phyloP scores from a whole-genome alignment of 2,113 vertebrate genomes.

The Gambusia affinis region DNA sequence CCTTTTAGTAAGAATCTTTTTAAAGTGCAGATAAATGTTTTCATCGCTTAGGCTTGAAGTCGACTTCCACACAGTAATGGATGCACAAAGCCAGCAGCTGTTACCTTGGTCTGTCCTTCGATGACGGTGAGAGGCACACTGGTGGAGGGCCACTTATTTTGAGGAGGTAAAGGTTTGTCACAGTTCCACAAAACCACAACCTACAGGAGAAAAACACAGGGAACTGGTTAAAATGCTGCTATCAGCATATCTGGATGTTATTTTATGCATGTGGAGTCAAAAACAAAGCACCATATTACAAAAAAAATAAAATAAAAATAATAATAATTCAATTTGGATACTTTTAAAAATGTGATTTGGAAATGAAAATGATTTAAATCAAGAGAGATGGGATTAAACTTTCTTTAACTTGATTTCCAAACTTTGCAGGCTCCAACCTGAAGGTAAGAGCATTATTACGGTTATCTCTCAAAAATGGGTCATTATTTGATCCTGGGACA shows the following conservation, averaged over 20 bases:
- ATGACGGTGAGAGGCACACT: conserved; percentile 81
- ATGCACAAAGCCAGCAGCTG: conserved; percentile 34
- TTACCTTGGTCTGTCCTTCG: conserved; percentile 82
- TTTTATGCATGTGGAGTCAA: neutral
- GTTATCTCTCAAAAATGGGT: neutral
- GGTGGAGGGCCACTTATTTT: conserved; percentile 84
- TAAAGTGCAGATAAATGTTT: conserved; percentile 12
- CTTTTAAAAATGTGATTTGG: too few species aligned
- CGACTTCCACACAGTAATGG: conserved; percentile 19
- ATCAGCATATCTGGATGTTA: neutral
- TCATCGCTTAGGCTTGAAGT: neutral
- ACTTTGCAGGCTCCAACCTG: neutral
- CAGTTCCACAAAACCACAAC: conserved; percentile 85
- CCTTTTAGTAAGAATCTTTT: neutral
- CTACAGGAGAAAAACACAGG: conserved; percentile 48
- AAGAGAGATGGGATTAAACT: neutral
- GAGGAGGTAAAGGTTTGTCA: conserved; percentile 80
- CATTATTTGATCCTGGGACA: neutral
- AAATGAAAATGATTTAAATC: too few species aligned
- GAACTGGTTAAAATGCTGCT: neutral
- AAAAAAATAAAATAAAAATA: neutral
- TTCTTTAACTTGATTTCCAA: neutral
- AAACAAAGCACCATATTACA: neutral
- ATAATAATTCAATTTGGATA: too few species aligned
- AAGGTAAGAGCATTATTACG: neutral